Base-by-base conservation (phyloP, 2,888 invertebrate genomes). In the Drosophila rellima region DNA sequence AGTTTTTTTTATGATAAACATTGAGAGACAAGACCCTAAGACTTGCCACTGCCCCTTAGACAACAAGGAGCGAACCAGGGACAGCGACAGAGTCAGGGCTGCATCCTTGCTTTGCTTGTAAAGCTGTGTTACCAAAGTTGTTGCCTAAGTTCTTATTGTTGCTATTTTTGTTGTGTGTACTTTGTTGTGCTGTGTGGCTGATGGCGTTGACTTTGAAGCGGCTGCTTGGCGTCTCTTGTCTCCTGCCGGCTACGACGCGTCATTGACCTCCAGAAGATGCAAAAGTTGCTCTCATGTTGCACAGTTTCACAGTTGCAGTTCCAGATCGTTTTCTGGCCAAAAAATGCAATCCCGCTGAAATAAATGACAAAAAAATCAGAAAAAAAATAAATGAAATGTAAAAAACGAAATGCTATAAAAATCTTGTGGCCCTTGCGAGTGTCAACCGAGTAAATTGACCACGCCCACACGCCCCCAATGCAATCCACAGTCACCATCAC, bases 1-100 rank as follows among this genome's bases (percentile, higher is more conserved):
- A 82, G 82, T 82, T 82, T 82, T 23, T 23, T 18, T 47, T 69
- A 50, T 78, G 81, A 83, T 82, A 81, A 70, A 69, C 73, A 51
- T 55, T 67, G 54, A 63, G 60, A 64, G 33, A 45, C 20, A 54
- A 75, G 77, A 45, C 68, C 63, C 63, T 69, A 47, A 57, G 61
- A 60, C 57, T 42, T 33, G 10, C 20, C 62, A 62, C 70, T 66
- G 68, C 68, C 72, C 73, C 73, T 63, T 56, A 37, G 51, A 45
- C 63, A 56, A 63, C 68, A 74, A 74, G 73, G 73, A 73, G 68
- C 54, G 35, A 56, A 42, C 48, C 47, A 54, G 39, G 10, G 61
- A 13, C 47, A 54, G 39, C 4, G 52, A 40, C 26, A 37, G 31
- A 29, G 15, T 20, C 54, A 54, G 66, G 52, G 72, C 51, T 69